Evolutionary conservation across 2,113 vertebrate genomes (phyloP), one percentile per base, ranked within the genome.

Genomic region (Neolamprologus cancellatus): DNA sequence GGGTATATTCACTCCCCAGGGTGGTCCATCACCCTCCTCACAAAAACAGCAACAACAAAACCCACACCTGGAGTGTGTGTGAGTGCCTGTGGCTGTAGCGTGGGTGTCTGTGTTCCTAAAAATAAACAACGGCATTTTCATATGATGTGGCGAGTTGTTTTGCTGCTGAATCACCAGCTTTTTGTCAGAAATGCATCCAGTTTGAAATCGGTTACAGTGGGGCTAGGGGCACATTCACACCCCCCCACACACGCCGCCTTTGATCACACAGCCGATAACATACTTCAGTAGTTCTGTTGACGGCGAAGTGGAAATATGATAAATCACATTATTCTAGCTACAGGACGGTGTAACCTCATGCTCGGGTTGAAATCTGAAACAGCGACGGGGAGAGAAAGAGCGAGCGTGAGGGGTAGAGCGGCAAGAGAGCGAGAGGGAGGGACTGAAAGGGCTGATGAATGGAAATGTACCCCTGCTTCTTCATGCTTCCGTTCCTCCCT

Each of bases 211-310:
- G 92, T 90, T 89, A 95, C 93, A 92, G 92, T 74, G 53, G 84
- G 87, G 88, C 89, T 93, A 87, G 88, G 93, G 94, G 93, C 88
- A 79, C 86, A 93, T 93, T 95, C 93, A 94, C 91, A 90, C 88
- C 64, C 88, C 84, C 90, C 53, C 90, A 88, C 83, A 90, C 88
- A 71, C 23, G 44, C 28, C 3, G 52, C 66, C 94, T 93, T 94
- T 95, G 91, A 94, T 95, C 90, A 71, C 82, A 86, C 2, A 14
- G 28, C 48, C 9, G 93, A 94, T 94, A 93, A 81, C 90, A 92
- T 90, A 91, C 91, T 89, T 94, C 89, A 92, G 91, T 91, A 91
- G 91, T 88, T 87, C 81, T 90, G 92, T 79, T 90, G 88, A 92
- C 30, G 78, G 88, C 17, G 1, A 85, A 82, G 81, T 79, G 90